These are phyloP conservation scores for Tridacna gigas DNA, from an alignment of 2,888 invertebrate species.

Conservation along the genomic window DNA sequence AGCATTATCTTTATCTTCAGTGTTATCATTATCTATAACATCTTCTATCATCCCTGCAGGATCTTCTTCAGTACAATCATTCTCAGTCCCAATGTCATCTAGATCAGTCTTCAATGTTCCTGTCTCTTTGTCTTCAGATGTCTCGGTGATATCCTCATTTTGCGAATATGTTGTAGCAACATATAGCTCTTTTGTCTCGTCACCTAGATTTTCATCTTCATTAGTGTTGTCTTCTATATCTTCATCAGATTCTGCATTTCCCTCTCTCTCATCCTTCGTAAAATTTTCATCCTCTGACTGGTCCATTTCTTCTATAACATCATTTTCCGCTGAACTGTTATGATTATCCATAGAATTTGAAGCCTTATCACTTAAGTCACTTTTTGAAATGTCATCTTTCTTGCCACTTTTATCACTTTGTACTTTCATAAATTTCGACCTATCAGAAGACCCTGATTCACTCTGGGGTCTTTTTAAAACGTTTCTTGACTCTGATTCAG, in stretches of 20 bases:
- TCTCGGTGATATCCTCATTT: neutral
- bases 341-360: too few species aligned
- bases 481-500: too few species aligned
- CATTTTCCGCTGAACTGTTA: too few species aligned
- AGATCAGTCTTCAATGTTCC: neutral
- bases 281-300: too few species aligned
- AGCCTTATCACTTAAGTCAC: too few species aligned
- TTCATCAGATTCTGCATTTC: neutral
- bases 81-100: neutral
- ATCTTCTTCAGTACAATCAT: neutral
- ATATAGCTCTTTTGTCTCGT: neutral
- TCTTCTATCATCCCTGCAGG: neutral
- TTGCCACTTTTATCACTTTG: neutral
- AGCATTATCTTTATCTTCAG: conserved; percentile 1
- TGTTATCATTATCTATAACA: neutral
- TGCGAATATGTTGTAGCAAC: neutral
- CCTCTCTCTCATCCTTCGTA: neutral
- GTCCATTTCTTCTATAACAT: too few species aligned
- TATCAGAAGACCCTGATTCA: too few species aligned
- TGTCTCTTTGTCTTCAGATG: neutral
- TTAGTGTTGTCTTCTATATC: conserved; percentile 14
- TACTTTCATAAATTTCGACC: conserved; percentile 2
- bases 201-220: conserved; percentile 32
- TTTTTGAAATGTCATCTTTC: too few species aligned
- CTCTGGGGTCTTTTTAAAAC: too few species aligned